Evolutionary conservation across 2,113 vertebrate genomes (phyloP).

Genomic region (Meles meles): DNA sequence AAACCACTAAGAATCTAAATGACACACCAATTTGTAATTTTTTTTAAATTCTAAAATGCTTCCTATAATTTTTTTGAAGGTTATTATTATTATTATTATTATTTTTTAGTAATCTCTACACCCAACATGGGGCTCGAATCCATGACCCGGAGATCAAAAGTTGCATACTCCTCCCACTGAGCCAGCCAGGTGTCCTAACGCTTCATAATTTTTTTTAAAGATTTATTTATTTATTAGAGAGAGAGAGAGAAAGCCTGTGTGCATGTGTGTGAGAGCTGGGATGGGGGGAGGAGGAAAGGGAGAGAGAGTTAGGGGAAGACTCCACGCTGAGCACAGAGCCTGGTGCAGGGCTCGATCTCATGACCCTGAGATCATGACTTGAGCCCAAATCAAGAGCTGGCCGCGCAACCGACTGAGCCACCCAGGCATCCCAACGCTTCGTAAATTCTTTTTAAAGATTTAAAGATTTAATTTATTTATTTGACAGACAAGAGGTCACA

Average conservation of each 20-base stretch:
- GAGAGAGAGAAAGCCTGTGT: not conserved
- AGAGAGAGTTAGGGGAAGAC: not conserved
- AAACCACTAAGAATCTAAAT: not conserved
- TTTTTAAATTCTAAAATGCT: not conserved
- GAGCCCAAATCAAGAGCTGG: not conserved
- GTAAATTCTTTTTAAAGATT: not conserved
- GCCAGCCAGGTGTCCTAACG: not conserved
- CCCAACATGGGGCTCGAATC: not conserved
- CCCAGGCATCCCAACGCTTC: not conserved
- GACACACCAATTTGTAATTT: not conserved
- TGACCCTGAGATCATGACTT: not conserved
- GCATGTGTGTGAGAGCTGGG: not conserved
- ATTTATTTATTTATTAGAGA: not conserved
- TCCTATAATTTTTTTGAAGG: not conserved
- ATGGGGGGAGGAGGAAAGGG: not conserved
- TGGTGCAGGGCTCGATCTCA: not conserved
- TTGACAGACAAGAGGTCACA: too few relatives aligned
- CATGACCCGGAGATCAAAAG: not conserved
- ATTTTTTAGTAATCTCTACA: not conserved
- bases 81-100: not conserved
- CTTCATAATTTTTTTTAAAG: not conserved
- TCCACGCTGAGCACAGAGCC: not conserved
- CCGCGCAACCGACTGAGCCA: not conserved
- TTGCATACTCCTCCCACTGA: not conserved
- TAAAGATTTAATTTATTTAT: too few relatives aligned